Percentiles rank a stretch among this genome's conserved stretches.
phyloP scores from a whole-genome alignment of 2,113 vertebrate species.

The Marmota flaviventris region DNA sequence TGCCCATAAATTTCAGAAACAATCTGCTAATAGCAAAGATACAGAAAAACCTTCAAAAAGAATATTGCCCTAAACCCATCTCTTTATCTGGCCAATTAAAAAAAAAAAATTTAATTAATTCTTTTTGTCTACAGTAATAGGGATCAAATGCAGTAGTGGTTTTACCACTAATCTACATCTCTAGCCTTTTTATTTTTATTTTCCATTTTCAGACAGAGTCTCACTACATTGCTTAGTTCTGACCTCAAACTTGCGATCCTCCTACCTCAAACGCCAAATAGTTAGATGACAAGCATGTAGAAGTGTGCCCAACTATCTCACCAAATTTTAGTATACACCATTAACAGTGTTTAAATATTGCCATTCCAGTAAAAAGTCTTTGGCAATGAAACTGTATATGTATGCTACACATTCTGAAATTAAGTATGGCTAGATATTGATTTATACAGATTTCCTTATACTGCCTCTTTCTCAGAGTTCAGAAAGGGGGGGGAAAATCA shows the following conservation, averaged over 20 bases:
- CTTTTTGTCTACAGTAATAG: too few relatives aligned
- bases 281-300: too few relatives aligned
- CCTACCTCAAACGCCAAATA: too few relatives aligned
- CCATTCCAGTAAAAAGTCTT: background rate
- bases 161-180: too few relatives aligned
- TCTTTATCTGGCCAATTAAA: background rate
- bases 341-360: background rate
- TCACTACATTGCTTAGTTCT: too few relatives aligned
- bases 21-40: background rate
- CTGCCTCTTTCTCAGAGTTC: background rate
- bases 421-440: background rate
- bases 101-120: too few relatives aligned
- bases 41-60: constrained; percentile 41
- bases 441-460: background rate
- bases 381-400: constrained; percentile 3
- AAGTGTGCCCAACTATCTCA: too few relatives aligned
- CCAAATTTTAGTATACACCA: background rate
- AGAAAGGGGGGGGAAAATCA: background rate
- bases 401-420: background rate
- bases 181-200: too few relatives aligned
- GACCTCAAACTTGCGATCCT: too few relatives aligned
- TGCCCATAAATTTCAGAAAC: constrained; percentile 44
- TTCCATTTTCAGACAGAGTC: too few relatives aligned
- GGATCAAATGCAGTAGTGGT: too few relatives aligned
- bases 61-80: background rate